Evolutionary conservation across 1,140 invertebrate species (phyloP).

Genomic region (Oppia nitens): DNA sequence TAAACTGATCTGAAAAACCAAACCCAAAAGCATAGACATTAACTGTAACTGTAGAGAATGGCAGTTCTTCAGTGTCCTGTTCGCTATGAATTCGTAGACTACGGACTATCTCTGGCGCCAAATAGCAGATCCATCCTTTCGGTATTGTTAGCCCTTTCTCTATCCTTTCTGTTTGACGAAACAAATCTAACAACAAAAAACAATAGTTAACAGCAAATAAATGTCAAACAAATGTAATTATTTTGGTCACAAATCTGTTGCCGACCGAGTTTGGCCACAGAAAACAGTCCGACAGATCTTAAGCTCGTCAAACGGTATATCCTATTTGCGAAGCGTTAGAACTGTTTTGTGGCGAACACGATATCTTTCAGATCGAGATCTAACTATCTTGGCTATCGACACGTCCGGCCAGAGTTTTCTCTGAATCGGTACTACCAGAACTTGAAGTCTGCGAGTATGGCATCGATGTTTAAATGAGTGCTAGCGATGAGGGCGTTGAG

Average conservation of each 20-base stretch:
- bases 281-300: slow-evolving; percentile 87
- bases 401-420: slow-evolving; percentile 50
- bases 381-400: slow-evolving; percentile 71
- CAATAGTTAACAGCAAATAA: too few species aligned
- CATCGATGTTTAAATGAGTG: slow-evolving; percentile 31
- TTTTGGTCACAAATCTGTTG: slow-evolving; percentile 43
- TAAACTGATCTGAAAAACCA: too few species aligned
- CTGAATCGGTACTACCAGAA: slow-evolving; percentile 59
- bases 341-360: slow-evolving; percentile 66
- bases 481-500: slow-evolving; percentile 84
- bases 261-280: slow-evolving; percentile 82
- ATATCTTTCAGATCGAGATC: slow-evolving; percentile 31
- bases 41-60: slow-evolving; percentile 72
- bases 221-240: too few species aligned
- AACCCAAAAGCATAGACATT: slow-evolving; percentile 97
- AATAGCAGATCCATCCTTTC: slow-evolving; percentile 90
- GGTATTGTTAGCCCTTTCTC: slow-evolving; percentile 72
- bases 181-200: slow-evolving; percentile 16
- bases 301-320: slow-evolving; percentile 88
- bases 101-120: slow-evolving; percentile 85
- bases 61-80: slow-evolving; percentile 59
- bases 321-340: slow-evolving; percentile 89
- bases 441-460: slow-evolving; percentile 37
- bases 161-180: slow-evolving; percentile 30
- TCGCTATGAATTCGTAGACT: slow-evolving; percentile 51